Conservation (phyloP, 1,140 invertebrate genomes). For the Sminthurides bifidus region DNA sequence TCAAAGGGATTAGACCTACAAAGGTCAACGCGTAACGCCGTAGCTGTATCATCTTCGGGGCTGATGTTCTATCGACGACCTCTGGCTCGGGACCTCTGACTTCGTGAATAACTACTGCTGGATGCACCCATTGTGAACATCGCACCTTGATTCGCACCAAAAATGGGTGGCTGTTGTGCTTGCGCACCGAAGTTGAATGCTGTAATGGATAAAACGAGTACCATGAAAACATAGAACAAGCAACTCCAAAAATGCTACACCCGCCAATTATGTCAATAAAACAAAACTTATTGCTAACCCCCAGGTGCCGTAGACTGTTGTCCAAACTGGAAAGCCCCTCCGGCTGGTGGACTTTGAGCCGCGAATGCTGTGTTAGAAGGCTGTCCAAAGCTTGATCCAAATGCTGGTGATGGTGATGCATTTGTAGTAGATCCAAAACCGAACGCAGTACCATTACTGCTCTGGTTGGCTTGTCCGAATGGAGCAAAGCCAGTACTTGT, state of each 20-base stretch:
- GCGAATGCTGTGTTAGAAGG: not conserved
- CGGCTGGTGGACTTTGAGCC: not conserved
- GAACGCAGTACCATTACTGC: not conserved
- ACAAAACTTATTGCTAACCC: not conserved
- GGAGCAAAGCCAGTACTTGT: not conserved
- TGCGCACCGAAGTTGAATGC: constrained; percentile 3
- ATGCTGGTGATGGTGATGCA: not conserved
- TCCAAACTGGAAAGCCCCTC: constrained; percentile 13
- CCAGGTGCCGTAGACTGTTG: not conserved
- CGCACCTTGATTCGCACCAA: not conserved
- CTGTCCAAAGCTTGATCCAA: not conserved
- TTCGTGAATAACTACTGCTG: too few species aligned
- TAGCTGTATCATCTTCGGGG: too few species aligned
- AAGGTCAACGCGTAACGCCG: too few species aligned
- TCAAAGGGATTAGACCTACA: too few species aligned
- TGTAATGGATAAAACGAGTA: not conserved
- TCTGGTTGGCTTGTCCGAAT: not conserved
- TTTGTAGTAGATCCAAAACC: not conserved
- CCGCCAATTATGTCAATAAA: not conserved
- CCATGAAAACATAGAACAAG: not conserved
- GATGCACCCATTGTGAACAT: not conserved
- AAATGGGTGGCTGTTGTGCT: not conserved
- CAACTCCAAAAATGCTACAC: not conserved
- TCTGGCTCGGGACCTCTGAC: too few species aligned
- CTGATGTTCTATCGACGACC: not conserved